Evolutionary conservation across 2,888 invertebrate genomes (phyloP).

Genomic region (Megalurothrips usitatus): DNA sequence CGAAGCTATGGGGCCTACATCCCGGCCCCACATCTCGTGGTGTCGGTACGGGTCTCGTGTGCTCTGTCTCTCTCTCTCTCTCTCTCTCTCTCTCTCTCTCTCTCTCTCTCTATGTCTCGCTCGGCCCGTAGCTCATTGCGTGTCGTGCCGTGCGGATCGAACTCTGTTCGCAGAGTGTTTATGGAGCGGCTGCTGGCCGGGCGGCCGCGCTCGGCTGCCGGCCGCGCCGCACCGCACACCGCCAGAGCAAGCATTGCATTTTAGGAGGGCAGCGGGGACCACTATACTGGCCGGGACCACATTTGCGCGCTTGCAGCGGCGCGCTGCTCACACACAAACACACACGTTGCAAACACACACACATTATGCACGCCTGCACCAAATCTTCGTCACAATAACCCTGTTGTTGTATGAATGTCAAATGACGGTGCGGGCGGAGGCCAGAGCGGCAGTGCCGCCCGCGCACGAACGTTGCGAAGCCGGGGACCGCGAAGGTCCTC

Average conservation of each 20-base stretch:
- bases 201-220: not conserved
- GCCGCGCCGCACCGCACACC: not conserved
- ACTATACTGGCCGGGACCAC: not conserved
- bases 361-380: not conserved
- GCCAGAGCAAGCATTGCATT: not conserved
- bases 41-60: no score
- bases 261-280: not conserved
- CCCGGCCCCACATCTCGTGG: no score
- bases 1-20: no score
- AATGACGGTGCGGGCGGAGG: not conserved
- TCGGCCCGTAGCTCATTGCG: no score
- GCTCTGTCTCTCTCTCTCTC: no score
- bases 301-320: not conserved
- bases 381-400: slow-evolving; percentile 5
- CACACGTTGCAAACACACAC: not conserved
- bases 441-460: no score
- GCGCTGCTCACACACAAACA: not conserved
- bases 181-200: not conserved
- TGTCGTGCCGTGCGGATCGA: no score
- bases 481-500: not conserved
- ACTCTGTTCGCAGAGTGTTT: not conserved
- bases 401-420: not conserved
- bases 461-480: no score
- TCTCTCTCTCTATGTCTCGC: no score
- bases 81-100: no score